Evolutionary conservation across 2,113 vertebrate genomes (phyloP), one percentile per base, ranked within the genome.

Genomic region (Hippocampus guttulatus): DNA sequence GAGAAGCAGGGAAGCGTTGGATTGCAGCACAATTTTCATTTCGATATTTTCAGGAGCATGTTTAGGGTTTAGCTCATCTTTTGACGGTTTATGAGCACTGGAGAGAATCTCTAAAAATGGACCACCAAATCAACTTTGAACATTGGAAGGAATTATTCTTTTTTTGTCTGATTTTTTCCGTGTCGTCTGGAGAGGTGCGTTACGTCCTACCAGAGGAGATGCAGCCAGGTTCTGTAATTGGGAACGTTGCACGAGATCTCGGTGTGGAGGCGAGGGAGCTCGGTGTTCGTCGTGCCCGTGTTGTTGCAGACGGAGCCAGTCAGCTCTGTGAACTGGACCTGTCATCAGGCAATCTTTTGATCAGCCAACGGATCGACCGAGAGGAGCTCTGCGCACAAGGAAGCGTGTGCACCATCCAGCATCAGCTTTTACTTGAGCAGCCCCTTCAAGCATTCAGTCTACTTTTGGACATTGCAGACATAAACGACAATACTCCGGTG

Each of bases 401-500:
- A 20, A 57, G 18, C 20, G 49, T 52, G 41, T 93, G 90, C 70
- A 74, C 75, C 69, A 68, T 91, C 11, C 88, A 91, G 38, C 88
- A 91, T 67, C 89, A 92, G 74, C 80, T 91, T 47, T 78, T 93
- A 18, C 73, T 93, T 18, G 88, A 92, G 71, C 81, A 91, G 9
- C 92, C 90, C 0, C 88, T 92, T 27, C 85, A 80, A 79, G 84
- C 90, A 1, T 84, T 82, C 76, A 88, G 89, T 67, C 70, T 92
- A 38, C 77, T 89, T 69, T 78, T 93, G 68, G 90, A 93, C 6
- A 81, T 93, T 60, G 65, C 78, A 5, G 92, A 93, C 68, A 85
- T 91, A 67, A 93, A 92, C 68, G 92, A 93, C 81, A 93, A 93
- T 78, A 89, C 75, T 30, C 91, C 92, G 3, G 78, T 73, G 1